phyloP scores from a whole-genome alignment of 2,797 vertebrate genomes.

The Fistularia commersonii region DNA sequence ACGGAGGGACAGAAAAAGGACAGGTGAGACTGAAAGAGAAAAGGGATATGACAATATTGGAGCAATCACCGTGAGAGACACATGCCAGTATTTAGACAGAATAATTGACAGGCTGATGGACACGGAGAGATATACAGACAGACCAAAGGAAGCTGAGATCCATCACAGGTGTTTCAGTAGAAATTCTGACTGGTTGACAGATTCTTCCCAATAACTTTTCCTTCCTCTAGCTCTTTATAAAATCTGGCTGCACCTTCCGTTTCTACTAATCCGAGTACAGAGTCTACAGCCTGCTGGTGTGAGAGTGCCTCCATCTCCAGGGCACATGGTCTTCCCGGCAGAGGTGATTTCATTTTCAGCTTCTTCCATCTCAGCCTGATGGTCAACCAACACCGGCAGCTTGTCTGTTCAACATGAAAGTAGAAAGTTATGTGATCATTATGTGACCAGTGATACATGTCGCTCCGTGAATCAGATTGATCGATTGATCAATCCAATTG shows the following conservation, averaged over 20 bases:
- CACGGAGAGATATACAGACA: slow-evolving; percentile 3
- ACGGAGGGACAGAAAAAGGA: background rate
- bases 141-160: slow-evolving; percentile 14
- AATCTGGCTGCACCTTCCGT: slow-evolving; percentile 3
- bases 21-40: background rate
- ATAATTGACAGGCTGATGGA: slow-evolving; percentile 11
- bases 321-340: slow-evolving; percentile 87
- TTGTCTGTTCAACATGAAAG: slow-evolving; percentile 84
- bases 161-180: background rate
- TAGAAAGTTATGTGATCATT: too few species aligned
- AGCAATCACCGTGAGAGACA: background rate
- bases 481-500: too few species aligned
- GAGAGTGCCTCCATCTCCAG: slow-evolving; percentile 82
- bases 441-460: too few species aligned
- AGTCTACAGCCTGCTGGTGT: slow-evolving; percentile 83
- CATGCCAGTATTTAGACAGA: background rate
- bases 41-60: background rate
- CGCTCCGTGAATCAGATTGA: too few species aligned
- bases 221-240: slow-evolving; percentile 5
- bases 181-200: slow-evolving; percentile 20
- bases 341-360: slow-evolving; percentile 84
- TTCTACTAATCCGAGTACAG: slow-evolving; percentile 53
- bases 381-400: slow-evolving; percentile 86
- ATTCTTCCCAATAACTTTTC: slow-evolving; percentile 14
- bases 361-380: slow-evolving; percentile 82